Evolutionary conservation across 1,140 invertebrate species (phyloP).

Genomic region (Tetragonula clypearis): DNA sequence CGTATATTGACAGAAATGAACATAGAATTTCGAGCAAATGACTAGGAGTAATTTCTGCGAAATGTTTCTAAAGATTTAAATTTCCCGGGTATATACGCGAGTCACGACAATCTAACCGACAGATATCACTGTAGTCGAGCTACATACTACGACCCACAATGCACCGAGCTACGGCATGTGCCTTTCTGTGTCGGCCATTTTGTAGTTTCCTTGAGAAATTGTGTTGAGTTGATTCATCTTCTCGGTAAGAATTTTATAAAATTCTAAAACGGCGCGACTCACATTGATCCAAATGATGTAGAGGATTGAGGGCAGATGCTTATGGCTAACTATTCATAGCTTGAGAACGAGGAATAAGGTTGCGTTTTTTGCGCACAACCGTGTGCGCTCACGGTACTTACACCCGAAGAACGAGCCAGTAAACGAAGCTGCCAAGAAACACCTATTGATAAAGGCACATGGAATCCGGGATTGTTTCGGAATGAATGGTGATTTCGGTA

Average conservation of each 20-base stretch:
- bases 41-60: not conserved
- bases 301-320: conserved; percentile 49
- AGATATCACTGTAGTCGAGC: conserved; percentile 39
- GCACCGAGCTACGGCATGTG: conserved; percentile 86
- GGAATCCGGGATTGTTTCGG: conserved; percentile 79
- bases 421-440: conserved; percentile 68
- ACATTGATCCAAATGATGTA: conserved; percentile 61
- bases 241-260: conserved; percentile 77
- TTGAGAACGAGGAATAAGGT: conserved; percentile 58
- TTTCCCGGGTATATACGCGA: conserved; percentile 20
- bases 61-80: conserved; percentile 28
- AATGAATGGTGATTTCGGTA: conserved; percentile 74
- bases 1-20: not conserved
- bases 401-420: conserved; percentile 67
- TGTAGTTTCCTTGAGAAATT: conserved; percentile 86
- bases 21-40: not conserved
- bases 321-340: conserved; percentile 51
- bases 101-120: not conserved
- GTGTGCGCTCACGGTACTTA: conserved; percentile 66
- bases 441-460: conserved; percentile 77
- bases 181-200: conserved; percentile 86
- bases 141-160: conserved; percentile 79
- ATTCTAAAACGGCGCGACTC: conserved; percentile 65
- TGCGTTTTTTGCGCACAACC: conserved; percentile 60
- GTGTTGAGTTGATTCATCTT: conserved; percentile 83